phyloP scores from a whole-genome alignment of 2,797 vertebrate species.

The Linurgus olivaceus region DNA sequence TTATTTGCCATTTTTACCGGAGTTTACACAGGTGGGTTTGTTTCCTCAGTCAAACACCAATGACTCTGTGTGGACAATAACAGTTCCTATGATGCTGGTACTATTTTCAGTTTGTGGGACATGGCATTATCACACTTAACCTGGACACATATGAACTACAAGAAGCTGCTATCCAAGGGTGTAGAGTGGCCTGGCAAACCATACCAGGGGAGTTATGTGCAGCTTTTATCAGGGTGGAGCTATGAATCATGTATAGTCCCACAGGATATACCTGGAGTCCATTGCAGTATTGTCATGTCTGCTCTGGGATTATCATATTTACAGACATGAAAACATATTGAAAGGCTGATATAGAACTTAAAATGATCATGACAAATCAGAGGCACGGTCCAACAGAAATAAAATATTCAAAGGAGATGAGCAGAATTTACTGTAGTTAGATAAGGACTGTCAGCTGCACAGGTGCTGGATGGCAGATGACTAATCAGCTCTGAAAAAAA shows the following conservation, averaged over 20 bases:
- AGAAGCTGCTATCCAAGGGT: background rate
- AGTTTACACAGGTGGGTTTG: background rate
- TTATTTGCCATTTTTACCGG: background rate
- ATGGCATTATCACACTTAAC: background rate
- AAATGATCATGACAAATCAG: background rate
- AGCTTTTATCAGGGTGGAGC: background rate
- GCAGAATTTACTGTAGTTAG: background rate
- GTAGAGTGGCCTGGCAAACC: background rate
- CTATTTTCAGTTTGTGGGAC: background rate
- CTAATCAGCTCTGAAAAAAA: background rate
- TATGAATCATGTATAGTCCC: background rate
- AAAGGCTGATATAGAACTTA: background rate
- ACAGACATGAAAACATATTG: background rate
- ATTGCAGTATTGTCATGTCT: background rate
- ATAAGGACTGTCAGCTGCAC: background rate
- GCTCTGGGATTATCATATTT: background rate
- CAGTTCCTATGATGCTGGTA: background rate
- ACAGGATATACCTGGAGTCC: background rate
- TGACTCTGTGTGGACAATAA: background rate
- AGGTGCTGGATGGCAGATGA: background rate
- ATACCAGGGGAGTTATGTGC: background rate
- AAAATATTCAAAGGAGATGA: fast-evolving
- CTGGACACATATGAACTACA: background rate
- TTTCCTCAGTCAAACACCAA: background rate
- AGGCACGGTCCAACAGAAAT: background rate